These are phyloP conservation scores for Platynereis dumerilii DNA, from an alignment of 2,888 invertebrate species.

Conservation along the genomic window DNA sequence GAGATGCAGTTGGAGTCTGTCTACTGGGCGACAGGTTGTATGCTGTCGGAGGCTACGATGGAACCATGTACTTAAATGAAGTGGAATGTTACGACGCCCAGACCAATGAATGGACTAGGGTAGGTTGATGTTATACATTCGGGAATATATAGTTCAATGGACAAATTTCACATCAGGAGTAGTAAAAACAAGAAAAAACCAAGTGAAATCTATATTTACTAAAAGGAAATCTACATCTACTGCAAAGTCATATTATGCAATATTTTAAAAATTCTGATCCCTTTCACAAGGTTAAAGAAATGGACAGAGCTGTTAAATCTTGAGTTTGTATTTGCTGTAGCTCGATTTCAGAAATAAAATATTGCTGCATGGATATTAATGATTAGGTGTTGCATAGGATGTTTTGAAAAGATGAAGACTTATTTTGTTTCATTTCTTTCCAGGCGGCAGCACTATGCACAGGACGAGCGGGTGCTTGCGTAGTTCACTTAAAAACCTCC, in stretches of 20 bases:
- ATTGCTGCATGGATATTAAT: not conserved
- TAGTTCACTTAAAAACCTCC: conserved; percentile 68
- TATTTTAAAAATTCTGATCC: no score
- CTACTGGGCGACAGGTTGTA: conserved; percentile 82
- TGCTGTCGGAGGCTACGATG: conserved; percentile 91
- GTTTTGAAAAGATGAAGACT: not conserved
- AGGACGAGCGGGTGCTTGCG: conserved; percentile 87
- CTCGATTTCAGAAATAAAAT: not conserved
- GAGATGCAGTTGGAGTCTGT: conserved; percentile 89
- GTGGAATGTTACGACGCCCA: conserved; percentile 86
- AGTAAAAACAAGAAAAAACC: no score
- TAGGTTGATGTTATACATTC: conserved; percentile 41
- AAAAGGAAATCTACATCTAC: no score
- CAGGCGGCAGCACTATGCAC: conserved; percentile 80
- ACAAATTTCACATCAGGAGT: no score
- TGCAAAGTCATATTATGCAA: no score
- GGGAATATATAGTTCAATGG: no score
- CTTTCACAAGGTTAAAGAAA: no score
- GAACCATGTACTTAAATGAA: conserved; percentile 82
- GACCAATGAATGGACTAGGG: conserved; percentile 66
- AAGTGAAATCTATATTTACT: no score
- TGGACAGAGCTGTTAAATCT: no score
- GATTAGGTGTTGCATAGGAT: no score
- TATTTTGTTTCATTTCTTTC: conserved; percentile 50
- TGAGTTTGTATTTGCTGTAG: no score